These are phyloP conservation scores for Neoscelio sp. DNA, from an alignment of 2,888 invertebrate genomes.

Conservation along the genomic window DNA sequence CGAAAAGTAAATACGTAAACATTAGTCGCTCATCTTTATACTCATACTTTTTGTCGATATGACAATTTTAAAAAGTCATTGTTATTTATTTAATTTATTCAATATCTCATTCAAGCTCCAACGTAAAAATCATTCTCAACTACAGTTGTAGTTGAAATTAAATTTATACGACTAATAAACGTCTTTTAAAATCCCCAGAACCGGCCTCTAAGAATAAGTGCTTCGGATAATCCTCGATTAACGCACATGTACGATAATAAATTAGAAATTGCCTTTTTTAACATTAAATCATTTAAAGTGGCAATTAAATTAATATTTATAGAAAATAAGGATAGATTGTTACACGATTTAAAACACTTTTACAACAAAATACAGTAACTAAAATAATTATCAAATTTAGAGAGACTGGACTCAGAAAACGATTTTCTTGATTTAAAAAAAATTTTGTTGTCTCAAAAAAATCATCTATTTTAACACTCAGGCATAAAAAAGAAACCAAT, in stretches of 20 bases:
- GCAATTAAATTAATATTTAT: too few species aligned
- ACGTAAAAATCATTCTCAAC: conserved; percentile 22
- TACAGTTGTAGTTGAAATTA: conserved; percentile 14
- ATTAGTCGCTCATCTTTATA: conserved; percentile 9
- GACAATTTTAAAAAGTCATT: too few species aligned
- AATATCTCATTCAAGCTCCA: not conserved
- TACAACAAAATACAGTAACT: too few species aligned
- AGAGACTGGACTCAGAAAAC: too few species aligned
- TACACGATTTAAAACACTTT: too few species aligned
- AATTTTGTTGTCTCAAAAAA: too few species aligned
- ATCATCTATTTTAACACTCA: too few species aligned
- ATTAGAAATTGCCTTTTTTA: not conserved
- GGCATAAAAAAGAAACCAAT: too few species aligned
- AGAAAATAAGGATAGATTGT: too few species aligned
- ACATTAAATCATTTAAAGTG: not conserved
- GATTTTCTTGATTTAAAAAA: too few species aligned
- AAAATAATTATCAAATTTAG: too few species aligned
- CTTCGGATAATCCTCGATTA: conserved; percentile 33
- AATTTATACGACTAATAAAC: conserved; percentile 46
- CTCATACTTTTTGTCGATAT: conserved; percentile 8
- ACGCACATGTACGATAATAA: conserved; percentile 7
- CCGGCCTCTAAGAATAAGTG: conserved; percentile 4
- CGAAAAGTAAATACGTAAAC: conserved; percentile 31
- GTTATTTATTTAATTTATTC: conserved; percentile 23
- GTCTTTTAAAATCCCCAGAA: conserved; percentile 19